These are phyloP conservation scores for Cercocebus atys DNA, from an alignment of 2,113 vertebrate species.

Conservation along the genomic window DNA sequence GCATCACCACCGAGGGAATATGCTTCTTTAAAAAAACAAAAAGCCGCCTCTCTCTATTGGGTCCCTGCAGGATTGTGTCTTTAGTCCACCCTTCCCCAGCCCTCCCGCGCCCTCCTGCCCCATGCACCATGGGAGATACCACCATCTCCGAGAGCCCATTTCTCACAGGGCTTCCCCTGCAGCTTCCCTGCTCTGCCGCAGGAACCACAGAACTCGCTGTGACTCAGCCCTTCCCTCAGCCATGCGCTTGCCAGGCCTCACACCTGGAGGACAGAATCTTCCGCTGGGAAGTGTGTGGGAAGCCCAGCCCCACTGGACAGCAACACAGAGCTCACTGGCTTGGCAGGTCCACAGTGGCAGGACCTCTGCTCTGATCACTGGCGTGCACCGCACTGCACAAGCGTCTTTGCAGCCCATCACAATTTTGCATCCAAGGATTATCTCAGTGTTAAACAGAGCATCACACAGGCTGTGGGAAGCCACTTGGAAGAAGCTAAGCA, in stretches of 20 bases:
- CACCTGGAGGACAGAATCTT: not conserved
- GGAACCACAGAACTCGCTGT: accelerated
- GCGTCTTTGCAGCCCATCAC: accelerated
- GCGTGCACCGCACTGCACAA: accelerated
- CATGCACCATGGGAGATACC: accelerated
- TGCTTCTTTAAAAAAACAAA: not conserved
- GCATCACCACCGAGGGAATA: not conserved
- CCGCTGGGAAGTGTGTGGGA: accelerated
- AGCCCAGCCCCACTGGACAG: accelerated
- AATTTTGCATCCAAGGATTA: not conserved
- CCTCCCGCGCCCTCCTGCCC: not conserved
- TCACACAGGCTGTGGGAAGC: accelerated
- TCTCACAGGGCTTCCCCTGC: not conserved
- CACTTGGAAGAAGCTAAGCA: not conserved
- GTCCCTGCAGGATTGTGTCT: accelerated
- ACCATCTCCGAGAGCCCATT: not conserved
- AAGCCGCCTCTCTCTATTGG: accelerated
- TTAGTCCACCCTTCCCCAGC: too few relatives aligned
- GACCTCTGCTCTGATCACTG: accelerated
- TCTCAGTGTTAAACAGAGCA: not conserved
- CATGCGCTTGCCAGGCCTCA: not conserved
- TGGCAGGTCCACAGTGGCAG: accelerated
- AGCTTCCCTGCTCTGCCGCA: not conserved
- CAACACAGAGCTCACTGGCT: accelerated
- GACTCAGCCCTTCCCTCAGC: not conserved